These are phyloP conservation scores for Rhagoletis pomonella DNA, from an alignment of 1,140 invertebrate genomes.

Conservation along the genomic window DNA sequence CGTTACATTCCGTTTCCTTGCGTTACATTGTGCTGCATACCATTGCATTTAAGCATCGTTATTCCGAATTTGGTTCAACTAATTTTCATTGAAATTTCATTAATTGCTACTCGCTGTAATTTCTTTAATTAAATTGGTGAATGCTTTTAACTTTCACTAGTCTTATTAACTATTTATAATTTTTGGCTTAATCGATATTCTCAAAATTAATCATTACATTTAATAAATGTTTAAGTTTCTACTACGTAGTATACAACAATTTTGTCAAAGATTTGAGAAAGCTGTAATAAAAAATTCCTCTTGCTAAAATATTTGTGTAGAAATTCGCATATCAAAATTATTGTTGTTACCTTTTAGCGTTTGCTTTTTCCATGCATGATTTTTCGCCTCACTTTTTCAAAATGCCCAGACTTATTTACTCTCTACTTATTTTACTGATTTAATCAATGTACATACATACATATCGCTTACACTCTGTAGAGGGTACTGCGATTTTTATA, in stretches of 20 bases:
- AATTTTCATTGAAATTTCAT: conserved; percentile 1
- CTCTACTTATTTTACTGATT: neutral
- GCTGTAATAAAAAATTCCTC: neutral
- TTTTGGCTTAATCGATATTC: neutral
- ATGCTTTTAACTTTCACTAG: neutral
- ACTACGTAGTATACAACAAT: neutral
- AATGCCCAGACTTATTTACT: neutral
- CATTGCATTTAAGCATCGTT: conserved; percentile 20
- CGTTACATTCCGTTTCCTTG: conserved; percentile 4
- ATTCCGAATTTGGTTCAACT: conserved; percentile 23
- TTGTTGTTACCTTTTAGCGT: conserved; percentile 8
- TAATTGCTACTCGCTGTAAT: neutral
- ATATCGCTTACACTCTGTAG: neutral
- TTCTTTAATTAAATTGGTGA: neutral
- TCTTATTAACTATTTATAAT: neutral
- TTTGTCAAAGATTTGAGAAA: conserved; percentile 3
- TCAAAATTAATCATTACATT: neutral
- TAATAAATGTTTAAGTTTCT: neutral
- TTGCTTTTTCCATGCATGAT: conserved; percentile 31
- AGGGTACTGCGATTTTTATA: too few species aligned
- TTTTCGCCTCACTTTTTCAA: neutral
- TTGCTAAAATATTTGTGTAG: conserved; percentile 28
- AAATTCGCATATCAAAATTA: neutral
- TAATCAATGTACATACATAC: neutral
- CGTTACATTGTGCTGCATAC: conserved; percentile 32